Evolutionary conservation across 2,888 invertebrate species (phyloP), one percentile per base, ranked within the genome.

Genomic region (Synanthedon vespiformis): DNA sequence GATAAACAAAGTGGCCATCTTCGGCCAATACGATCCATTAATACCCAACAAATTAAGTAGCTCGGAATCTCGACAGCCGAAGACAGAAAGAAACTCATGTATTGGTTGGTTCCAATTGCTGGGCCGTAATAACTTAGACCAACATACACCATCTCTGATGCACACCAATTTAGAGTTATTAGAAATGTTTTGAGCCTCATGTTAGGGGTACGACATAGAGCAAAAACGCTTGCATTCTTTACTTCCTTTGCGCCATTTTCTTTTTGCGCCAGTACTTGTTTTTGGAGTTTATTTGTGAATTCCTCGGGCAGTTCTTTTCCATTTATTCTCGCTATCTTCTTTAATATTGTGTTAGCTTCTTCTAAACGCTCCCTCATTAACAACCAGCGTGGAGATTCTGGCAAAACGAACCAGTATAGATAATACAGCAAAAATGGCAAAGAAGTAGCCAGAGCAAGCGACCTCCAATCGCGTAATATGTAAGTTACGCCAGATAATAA

Each of bases 301-400:
- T 91, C 90, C 52, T 89, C 86, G 0, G 95, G 95, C 54, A 95
- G 77, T 59, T 92, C 89, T 65, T 93, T 93, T 0, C 92, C 91
- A 70, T 97, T 97, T 0, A 93, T 89, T 65, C 87, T 89, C 2
- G 96, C 96, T 64, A 96, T 90, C 13, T 89, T 90, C 81, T 94
- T 92, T 4, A 97, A 75, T 57, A 96, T 92, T 57, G 89, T 89
- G 55, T 93, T 90, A 0, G 96, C 96, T 80, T 96, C 95, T 69
- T 94, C 93, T 40, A 95, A 88, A 55, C 92, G 89, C 12, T 94
- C 95, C 69, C 92, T 92, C 70, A 95, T 94, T 22, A 96, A 77
- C n/a, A 96, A 85, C 96, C 97, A 97, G 62, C 97, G 88, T 1
- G 96, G 96, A 6, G 96, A 96, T 80, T 97, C 97, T 0, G 96